phyloP scores from a whole-genome alignment of 2,113 vertebrate species.

The Pachypanchax playfairii region DNA sequence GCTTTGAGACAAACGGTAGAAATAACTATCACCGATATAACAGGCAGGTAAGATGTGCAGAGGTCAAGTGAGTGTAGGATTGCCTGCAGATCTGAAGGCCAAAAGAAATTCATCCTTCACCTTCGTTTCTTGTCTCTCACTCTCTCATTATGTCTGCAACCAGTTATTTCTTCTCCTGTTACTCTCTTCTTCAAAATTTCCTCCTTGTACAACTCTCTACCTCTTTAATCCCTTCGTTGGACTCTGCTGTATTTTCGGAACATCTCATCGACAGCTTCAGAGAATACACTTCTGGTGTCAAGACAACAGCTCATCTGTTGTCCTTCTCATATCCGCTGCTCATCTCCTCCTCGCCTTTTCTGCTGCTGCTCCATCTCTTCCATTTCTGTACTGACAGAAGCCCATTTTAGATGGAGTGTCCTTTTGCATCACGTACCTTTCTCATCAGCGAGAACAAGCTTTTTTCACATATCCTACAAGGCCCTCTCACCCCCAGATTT shows the following conservation, averaged over 20 bases:
- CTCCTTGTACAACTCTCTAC: slow-evolving; percentile 14
- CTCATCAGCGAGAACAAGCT: slow-evolving; percentile 69
- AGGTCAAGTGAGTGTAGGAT: slow-evolving; percentile 41
- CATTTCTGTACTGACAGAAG: slow-evolving; percentile 64
- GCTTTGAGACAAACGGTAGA: slow-evolving; percentile 7
- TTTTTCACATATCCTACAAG: slow-evolving; percentile 68
- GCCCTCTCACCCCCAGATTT: slow-evolving; percentile 76
- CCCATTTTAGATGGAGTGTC: slow-evolving; percentile 76
- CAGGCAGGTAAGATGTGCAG: slow-evolving; percentile 15
- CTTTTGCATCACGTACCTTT: slow-evolving; percentile 77
- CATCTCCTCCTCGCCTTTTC: slow-evolving; percentile 28
- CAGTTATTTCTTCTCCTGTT: slow-evolving; percentile 33
- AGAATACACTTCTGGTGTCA: slow-evolving; percentile 47
- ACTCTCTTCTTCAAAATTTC: slow-evolving; percentile 31
- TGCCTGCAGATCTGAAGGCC: slow-evolving; percentile 30
- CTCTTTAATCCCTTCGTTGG: slow-evolving; percentile 34
- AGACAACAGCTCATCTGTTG: slow-evolving; percentile 51
- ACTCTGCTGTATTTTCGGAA: slow-evolving; percentile 40
- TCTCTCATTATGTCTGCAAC: not conserved
- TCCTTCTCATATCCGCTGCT: slow-evolving; percentile 39
- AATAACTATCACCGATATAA: slow-evolving; percentile 12
- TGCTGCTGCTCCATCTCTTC: slow-evolving; percentile 43
- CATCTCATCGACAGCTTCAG: slow-evolving; percentile 41
- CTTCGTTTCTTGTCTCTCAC: slow-evolving; percentile 8
- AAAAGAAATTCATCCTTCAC: slow-evolving; percentile 39